These are phyloP conservation scores for Helicolenus hilgendorfi DNA, from an alignment of 2,797 vertebrate genomes.

Conservation along the genomic window DNA sequence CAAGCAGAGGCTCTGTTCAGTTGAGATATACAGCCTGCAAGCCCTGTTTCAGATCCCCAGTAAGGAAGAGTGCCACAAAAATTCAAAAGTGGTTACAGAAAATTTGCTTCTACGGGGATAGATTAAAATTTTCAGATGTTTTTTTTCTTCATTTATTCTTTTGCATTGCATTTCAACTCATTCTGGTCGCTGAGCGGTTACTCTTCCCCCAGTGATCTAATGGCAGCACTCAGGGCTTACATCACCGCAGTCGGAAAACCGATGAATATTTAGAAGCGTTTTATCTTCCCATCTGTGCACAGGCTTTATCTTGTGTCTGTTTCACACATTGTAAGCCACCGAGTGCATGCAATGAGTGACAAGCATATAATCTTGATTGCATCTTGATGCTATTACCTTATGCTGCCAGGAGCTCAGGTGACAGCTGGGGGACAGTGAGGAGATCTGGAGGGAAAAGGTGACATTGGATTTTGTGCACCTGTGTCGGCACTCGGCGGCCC, in stretches of 20 bases:
- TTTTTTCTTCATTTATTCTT: slow-evolving; percentile 66
- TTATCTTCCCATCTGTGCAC: slow-evolving; percentile 82
- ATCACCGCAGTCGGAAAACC: slow-evolving; percentile 54
- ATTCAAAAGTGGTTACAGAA: slow-evolving; percentile 68
- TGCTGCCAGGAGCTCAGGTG: slow-evolving; percentile 81
- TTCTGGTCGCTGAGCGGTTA: slow-evolving; percentile 30
- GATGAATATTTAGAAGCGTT: slow-evolving; percentile 80
- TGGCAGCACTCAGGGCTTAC: slow-evolving; percentile 44
- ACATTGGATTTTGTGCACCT: slow-evolving; percentile 82
- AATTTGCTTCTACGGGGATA: slow-evolving; percentile 66
- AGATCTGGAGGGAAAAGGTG: slow-evolving; percentile 77
- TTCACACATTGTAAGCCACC: slow-evolving; percentile 74
- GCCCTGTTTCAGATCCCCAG: slow-evolving; percentile 64
- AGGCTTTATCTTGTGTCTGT: slow-evolving; percentile 78
- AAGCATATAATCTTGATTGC: slow-evolving; percentile 85
- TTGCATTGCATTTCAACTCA: slow-evolving; percentile 51
- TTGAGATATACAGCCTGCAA: slow-evolving; percentile 79
- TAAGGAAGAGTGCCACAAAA: slow-evolving; percentile 69
- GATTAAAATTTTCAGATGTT: slow-evolving; percentile 72
- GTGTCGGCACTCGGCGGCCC: slow-evolving; percentile 26
- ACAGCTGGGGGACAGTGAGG: slow-evolving; percentile 78
- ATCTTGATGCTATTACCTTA: slow-evolving; percentile 84
- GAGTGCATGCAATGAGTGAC: slow-evolving; percentile 75
- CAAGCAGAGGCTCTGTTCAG: slow-evolving; percentile 77
- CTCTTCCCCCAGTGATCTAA: slow-evolving; percentile 49